Conservation (phyloP, 2,797 vertebrate species). For the Eupleurogrammus muticus region DNA sequence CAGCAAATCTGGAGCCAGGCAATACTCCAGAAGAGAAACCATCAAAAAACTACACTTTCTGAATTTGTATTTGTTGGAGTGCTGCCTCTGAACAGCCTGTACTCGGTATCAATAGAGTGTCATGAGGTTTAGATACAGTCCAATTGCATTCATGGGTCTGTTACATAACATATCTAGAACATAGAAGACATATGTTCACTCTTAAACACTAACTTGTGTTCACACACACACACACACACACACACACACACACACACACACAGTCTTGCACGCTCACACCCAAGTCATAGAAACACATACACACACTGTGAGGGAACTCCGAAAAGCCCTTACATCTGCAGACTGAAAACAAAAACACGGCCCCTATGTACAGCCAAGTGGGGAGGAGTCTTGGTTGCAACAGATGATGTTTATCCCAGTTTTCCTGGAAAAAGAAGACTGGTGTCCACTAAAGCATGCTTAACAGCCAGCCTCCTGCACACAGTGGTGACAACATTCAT, state of each 20-base stretch:
- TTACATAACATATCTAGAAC: conserved; percentile 57
- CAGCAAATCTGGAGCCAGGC: neutral
- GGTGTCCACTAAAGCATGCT: conserved; percentile 22
- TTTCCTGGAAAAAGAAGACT: conserved; percentile 60
- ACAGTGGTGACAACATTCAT: conserved; percentile 10
- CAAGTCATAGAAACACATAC: conserved; percentile 15
- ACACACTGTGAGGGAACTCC: conserved; percentile 56
- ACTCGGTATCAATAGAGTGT: conserved; percentile 41
- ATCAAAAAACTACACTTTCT: neutral
- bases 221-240: neutral
- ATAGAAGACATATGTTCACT: conserved; percentile 20
- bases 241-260: neutral
- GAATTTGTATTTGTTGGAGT: conserved; percentile 9
- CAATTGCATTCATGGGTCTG: conserved; percentile 41
- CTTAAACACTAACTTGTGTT: neutral
- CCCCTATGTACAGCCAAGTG: conserved; percentile 44
- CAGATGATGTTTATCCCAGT: conserved; percentile 65
- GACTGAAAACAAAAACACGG: conserved; percentile 65
- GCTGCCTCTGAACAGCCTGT: conserved; percentile 41
- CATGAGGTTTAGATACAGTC: conserved; percentile 58
- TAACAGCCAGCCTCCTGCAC: conserved; percentile 8
- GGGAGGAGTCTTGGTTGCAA: conserved; percentile 61
- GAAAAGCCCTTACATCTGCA: conserved; percentile 59
- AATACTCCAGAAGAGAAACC: neutral
- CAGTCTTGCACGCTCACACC: neutral